Evolutionary conservation across 2,888 invertebrate genomes (phyloP).

Genomic region (Sinhomidia bicolor): DNA sequence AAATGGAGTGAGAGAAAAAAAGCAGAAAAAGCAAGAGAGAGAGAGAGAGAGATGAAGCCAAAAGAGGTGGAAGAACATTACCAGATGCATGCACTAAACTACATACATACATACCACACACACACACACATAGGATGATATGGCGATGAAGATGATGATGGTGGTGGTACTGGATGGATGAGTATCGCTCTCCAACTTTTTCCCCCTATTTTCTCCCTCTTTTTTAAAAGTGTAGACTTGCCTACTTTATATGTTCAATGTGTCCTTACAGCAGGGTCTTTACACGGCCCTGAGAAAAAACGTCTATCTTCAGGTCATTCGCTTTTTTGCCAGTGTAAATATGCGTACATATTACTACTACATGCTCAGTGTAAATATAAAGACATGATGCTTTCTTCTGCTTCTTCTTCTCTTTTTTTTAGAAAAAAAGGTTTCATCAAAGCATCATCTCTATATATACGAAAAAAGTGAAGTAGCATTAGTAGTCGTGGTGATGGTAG

Average conservation of each 20-base stretch:
- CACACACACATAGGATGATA: not conserved
- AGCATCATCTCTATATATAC: not conserved
- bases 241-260: not conserved
- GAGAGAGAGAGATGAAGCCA: conserved; percentile 56
- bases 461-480: not conserved
- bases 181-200: not conserved
- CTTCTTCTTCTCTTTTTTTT: too few species aligned
- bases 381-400: conserved; percentile 6
- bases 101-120: not conserved
- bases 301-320: conserved; percentile 69
- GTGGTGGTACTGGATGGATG: not conserved
- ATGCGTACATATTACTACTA: conserved; percentile 31
- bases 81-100: conserved; percentile 52
- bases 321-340: conserved; percentile 51
- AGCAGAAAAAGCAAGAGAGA: too few species aligned
- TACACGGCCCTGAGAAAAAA: conserved; percentile 54
- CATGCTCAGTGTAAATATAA: not conserved
- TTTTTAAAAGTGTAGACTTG: too few species aligned
- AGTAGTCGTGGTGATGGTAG: too few species aligned
- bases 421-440: conserved; percentile 7
- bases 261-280: conserved; percentile 23
- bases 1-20: conserved; percentile 37
- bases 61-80: conserved; percentile 65
- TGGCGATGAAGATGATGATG: not conserved
- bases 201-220: not conserved